Evolutionary conservation across 1,140 invertebrate genomes (phyloP).

Genomic region (Euschistus heros): DNA sequence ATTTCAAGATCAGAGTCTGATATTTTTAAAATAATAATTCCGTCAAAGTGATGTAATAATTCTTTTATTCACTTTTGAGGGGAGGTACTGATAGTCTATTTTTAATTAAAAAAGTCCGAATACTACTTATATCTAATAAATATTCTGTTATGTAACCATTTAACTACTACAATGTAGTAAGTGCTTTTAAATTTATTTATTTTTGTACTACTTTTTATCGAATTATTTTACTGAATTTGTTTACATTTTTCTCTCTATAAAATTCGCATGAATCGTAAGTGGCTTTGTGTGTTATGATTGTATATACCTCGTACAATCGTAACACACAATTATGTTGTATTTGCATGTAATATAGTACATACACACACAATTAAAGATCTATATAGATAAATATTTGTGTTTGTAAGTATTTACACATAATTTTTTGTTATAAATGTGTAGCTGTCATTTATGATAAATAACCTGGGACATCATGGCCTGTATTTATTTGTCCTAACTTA

Average conservation of each 20-base stretch:
- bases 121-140: conserved; percentile 4
- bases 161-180: conserved; percentile 9
- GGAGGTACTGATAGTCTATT: conserved; percentile 13
- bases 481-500: conserved; percentile 5
- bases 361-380: no score
- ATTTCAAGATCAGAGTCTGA: conserved; percentile 22
- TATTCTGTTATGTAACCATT: conserved; percentile 8
- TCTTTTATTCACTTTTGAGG: conserved; percentile 10
- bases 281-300: no score
- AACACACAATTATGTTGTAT: no score
- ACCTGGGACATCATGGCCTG: conserved; percentile 9
- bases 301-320: no score
- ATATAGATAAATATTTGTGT: no score
- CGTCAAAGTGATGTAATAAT: conserved; percentile 1
- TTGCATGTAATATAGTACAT: no score
- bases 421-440: no score
- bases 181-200: conserved; percentile 13
- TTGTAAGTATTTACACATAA: no score
- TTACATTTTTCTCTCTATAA: no score
- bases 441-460: background rate
- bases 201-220: conserved; percentile 11
- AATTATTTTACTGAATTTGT: background rate
- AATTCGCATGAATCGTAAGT: no score
- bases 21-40: conserved; percentile 22
- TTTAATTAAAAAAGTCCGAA: conserved; percentile 7